A percentile compares a stretch with the other conserved stretches of the same genome.
phyloP scores from a whole-genome alignment of 2,113 vertebrate genomes.

The Limanda limanda region DNA sequence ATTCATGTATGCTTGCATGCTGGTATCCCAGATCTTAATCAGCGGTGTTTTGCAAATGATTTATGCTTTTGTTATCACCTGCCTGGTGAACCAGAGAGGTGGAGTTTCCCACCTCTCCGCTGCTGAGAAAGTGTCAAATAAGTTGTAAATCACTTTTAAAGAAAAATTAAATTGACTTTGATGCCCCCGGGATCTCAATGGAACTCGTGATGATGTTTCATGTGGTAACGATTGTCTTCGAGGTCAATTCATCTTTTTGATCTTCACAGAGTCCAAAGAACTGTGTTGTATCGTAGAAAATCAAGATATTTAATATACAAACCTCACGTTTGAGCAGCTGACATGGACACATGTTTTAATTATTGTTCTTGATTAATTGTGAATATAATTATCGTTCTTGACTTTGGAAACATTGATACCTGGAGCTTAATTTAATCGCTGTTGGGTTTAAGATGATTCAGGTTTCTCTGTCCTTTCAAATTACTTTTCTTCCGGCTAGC shows the following conservation, averaged over 20 bases:
- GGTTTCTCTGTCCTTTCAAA: too few relatives aligned
- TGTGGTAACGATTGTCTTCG: not conserved
- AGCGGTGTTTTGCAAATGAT: slow-evolving; percentile 36
- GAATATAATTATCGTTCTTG: too few relatives aligned
- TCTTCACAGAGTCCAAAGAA: not conserved
- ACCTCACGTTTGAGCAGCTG: not conserved
- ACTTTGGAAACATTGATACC: too few relatives aligned
- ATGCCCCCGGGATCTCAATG: not conserved
- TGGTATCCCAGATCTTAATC: slow-evolving; percentile 59
- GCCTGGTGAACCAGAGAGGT: slow-evolving; percentile 30
- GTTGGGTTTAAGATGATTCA: too few relatives aligned
- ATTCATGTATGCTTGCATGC: slow-evolving; percentile 48
- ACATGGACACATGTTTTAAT: not conserved
- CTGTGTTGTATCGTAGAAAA: not conserved
- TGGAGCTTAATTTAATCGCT: too few relatives aligned
- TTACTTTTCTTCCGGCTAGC: too few relatives aligned
- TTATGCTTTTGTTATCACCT: slow-evolving; percentile 48
- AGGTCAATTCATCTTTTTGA: not conserved
- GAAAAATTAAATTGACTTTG: not conserved
- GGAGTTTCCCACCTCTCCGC: slow-evolving; percentile 7
- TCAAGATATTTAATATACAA: not conserved
- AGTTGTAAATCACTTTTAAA: slow-evolving; percentile 9
- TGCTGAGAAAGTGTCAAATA: slow-evolving; percentile 5
- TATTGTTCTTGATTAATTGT: not conserved
- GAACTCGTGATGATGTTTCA: not conserved